phyloP scores from a whole-genome alignment of 2,888 invertebrate genomes.

The Sminthurides aquaticus region DNA sequence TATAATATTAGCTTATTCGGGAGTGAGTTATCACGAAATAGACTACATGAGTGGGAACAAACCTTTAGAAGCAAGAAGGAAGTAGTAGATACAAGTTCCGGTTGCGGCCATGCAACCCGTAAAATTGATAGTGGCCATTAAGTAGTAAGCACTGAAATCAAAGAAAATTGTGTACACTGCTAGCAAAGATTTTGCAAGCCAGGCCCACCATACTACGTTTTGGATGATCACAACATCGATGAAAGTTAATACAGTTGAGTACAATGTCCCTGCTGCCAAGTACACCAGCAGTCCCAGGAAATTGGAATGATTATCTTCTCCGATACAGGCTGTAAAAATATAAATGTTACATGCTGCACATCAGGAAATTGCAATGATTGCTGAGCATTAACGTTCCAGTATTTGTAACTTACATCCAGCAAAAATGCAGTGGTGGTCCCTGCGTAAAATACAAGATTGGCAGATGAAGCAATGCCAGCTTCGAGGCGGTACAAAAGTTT shows the following conservation, averaged over 20 bases:
- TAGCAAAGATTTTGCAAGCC: slow-evolving; percentile 25
- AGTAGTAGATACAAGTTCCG: slow-evolving; percentile 31
- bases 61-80: slow-evolving; percentile 25
- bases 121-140: slow-evolving; percentile 27
- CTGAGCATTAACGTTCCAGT: too few relatives aligned
- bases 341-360: too few relatives aligned
- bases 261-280: slow-evolving; percentile 25
- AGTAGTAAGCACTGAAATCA: slow-evolving; percentile 26
- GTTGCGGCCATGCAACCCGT: slow-evolving; percentile 27
- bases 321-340: slow-evolving; percentile 34
- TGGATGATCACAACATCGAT: slow-evolving; percentile 13
- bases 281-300: slow-evolving; percentile 39
- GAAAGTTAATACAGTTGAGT: slow-evolving; percentile 10
- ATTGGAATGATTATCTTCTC: slow-evolving; percentile 40
- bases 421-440: slow-evolving; percentile 42
- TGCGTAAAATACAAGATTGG: slow-evolving; percentile 22
- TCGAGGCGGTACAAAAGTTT: slow-evolving; percentile 39
- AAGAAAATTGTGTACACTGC: slow-evolving; percentile 34
- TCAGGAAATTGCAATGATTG: too few relatives aligned
- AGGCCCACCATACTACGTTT: slow-evolving; percentile 24
- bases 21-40: too few relatives aligned
- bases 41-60: too few relatives aligned
- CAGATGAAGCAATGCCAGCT: slow-evolving; percentile 39
- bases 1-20: too few relatives aligned
- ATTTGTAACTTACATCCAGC: slow-evolving; percentile 17